Percentiles rank a stretch among this genome's conserved stretches.
Conservation (phyloP, 2,797 vertebrate species). For the Eulemur rubriventer region DNA sequence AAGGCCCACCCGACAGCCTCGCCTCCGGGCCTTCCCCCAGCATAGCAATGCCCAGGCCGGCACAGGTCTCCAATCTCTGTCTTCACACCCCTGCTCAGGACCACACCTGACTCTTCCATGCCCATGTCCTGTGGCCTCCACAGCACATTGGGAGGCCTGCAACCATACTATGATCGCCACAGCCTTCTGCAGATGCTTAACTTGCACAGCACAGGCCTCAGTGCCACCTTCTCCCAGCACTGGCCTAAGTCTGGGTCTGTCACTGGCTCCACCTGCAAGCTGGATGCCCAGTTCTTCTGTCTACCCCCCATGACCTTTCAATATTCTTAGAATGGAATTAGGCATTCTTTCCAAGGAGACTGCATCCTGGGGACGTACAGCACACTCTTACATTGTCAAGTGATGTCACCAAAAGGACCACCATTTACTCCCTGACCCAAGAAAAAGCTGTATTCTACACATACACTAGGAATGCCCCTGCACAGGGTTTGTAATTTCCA, state of each 20-base stretch:
- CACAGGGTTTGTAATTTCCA: not conserved
- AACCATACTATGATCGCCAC: not conserved
- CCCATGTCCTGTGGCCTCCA: not conserved
- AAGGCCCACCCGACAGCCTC: not conserved
- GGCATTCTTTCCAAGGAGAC: not conserved
- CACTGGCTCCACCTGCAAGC: not conserved
- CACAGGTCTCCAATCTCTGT: not conserved
- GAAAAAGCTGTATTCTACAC: not conserved
- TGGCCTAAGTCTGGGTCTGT: not conserved
- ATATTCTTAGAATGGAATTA: not conserved
- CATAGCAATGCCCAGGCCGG: not conserved
- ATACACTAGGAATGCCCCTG: not conserved
- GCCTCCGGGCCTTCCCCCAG: rapidly evolving
- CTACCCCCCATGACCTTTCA: not conserved
- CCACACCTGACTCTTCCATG: not conserved
- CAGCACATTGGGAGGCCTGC: not conserved
- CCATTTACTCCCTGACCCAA: not conserved
- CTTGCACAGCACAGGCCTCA: not conserved
- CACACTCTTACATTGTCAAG: not conserved
- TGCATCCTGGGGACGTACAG: not conserved
- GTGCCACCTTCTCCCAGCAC: not conserved
- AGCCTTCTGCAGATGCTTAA: not conserved
- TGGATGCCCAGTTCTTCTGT: not conserved
- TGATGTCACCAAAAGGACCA: not conserved
- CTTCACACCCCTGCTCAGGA: not conserved